phyloP scores from a whole-genome alignment of 2,888 invertebrate species.

The Bhutanitis thaidina region DNA sequence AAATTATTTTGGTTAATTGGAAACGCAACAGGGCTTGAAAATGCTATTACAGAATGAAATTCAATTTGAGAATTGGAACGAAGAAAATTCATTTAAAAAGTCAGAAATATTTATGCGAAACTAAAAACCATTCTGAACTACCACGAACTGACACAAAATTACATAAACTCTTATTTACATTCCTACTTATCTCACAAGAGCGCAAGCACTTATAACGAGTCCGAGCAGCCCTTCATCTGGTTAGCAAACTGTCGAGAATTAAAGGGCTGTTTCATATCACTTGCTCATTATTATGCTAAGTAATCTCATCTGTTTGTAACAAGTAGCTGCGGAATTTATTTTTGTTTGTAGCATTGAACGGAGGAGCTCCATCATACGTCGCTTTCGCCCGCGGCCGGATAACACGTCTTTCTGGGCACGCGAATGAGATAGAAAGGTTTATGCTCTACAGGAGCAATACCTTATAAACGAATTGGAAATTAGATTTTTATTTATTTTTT shows the following conservation, averaged over 20 bases:
- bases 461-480: neutral
- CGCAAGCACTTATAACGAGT: neutral
- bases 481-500: too few species aligned
- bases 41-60: too few species aligned
- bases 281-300: slow-evolving; percentile 23
- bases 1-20: too few species aligned
- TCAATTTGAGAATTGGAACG: too few species aligned
- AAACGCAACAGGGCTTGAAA: too few species aligned
- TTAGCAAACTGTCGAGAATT: slow-evolving; percentile 16
- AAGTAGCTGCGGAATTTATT: slow-evolving; percentile 22
- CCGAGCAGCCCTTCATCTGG: neutral
- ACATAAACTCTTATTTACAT: neutral
- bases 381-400: slow-evolving; percentile 9
- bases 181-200: neutral
- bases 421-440: neutral
- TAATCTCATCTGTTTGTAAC: slow-evolving; percentile 23
- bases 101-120: too few species aligned
- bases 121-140: too few species aligned
- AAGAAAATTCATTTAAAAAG: too few species aligned
- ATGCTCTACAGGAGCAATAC: neutral
- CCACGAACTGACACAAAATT: too few species aligned
- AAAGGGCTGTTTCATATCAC: slow-evolving; percentile 15
- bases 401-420: neutral
- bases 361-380: slow-evolving; percentile 4
- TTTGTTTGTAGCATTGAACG: slow-evolving; percentile 14